Evolutionary conservation across 2,888 invertebrate species (phyloP), one percentile per base, ranked within the genome.

Genomic region (Hyposoter didymator): DNA sequence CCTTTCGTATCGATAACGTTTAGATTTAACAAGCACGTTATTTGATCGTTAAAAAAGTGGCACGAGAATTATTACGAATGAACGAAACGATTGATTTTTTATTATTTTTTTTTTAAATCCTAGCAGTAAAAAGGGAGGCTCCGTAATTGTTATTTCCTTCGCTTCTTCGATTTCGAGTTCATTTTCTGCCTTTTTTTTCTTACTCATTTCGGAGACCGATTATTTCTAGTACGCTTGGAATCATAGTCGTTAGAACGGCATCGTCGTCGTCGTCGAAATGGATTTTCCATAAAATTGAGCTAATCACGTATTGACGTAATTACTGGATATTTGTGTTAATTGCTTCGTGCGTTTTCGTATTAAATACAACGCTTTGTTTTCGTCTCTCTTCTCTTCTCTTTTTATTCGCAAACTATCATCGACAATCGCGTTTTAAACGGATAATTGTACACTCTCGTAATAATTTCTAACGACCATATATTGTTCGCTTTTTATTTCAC

Each of bases 21-120:
- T 86, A 89, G 88, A 90, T 84, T 89, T 88, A 91, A 91, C 91
- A 90, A 91, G 90, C 91, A 91, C 89, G 90, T 89, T 90, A 89
- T 87, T 89, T 90, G 89, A 89, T 90, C 88, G 89, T 84, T 87
- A 88, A 90, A 88, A 90, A 89, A 89, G 87, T 89, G 89, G 88
- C 88, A 89, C 84, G 84, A 86, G 88, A 89, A 89, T 89, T 90
- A 90, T 87, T 88, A 90, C 88, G 86, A 89, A 88, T 84, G 83
- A 87, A 87, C 84, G 86, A 88, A 87, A 85, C 55, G 78, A 85
- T 87, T 88, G 84, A 82, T 85, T 81, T 81, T 72, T 81, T 85
- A 8, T 39, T 75, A 22, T 78, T 74, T 19, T 81, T 86, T 80
- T 84, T 83, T 83, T 84, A 22, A 79, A 84, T 76, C 73, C 85